phyloP scores from a whole-genome alignment of 1,140 invertebrate genomes.

The Semibalanus balanoides region DNA sequence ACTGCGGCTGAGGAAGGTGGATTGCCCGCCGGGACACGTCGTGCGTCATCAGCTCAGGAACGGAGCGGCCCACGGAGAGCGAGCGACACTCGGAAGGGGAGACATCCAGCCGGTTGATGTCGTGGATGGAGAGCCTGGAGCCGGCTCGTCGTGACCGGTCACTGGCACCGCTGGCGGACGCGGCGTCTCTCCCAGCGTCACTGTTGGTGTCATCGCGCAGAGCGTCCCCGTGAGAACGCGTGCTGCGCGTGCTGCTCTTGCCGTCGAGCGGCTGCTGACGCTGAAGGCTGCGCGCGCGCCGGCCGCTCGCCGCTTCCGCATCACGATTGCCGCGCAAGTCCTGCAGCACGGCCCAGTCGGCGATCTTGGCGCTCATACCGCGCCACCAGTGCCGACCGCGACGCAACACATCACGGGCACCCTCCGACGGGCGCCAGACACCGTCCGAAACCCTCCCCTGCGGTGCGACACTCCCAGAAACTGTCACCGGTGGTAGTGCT shows the following conservation, averaged over 20 bases:
- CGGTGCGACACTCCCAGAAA: no score
- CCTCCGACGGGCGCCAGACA: no score
- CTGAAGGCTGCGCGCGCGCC: not conserved
- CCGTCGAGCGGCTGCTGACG: no score
- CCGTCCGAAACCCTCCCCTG: no score
- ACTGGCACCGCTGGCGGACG: no score
- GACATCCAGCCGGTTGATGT: not conserved
- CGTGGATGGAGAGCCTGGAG: not conserved
- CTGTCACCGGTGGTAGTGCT: no score
- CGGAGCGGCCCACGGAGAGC: not conserved
- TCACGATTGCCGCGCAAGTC: not conserved
- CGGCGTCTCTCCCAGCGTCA: no score
- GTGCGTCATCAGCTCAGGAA: not conserved
- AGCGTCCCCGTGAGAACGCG: not conserved
- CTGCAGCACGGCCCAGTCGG: not conserved
- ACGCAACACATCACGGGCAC: no score
- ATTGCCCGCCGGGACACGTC: not conserved
- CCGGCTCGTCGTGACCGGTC: not conserved
- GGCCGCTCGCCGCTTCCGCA: no score
- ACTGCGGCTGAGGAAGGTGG: not conserved
- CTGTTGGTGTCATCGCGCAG: not conserved
- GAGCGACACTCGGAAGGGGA: not conserved
- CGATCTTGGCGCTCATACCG: not conserved
- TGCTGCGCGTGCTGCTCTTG: not conserved
- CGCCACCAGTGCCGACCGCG: not conserved